Evolutionary conservation across 2,113 vertebrate genomes (phyloP), one percentile per base, ranked within the genome.

Genomic region (Donacobius atricapilla): DNA sequence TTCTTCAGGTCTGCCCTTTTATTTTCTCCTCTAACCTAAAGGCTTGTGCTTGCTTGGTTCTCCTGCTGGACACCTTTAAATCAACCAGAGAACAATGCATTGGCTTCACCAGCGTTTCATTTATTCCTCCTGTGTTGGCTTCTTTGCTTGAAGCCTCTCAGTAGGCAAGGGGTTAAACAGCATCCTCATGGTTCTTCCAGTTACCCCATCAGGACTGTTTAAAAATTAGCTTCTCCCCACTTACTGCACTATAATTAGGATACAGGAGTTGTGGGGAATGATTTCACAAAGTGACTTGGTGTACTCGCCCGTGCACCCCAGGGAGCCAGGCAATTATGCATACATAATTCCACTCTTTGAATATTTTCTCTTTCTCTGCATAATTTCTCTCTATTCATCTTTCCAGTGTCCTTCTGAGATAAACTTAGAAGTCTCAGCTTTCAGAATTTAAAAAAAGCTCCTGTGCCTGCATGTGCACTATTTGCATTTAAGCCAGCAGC

Each of bases 261-360:
- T 92, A 89, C 70, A 78, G 95, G 93, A 96, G 97, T 96, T 97
- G 95, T 93, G 93, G 95, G 94, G 95, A 97, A 96, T 96, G 94
- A 97, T 96, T 97, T 97, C 96, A 96, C 96, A 94, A 95, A 97
- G 94, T 96, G 96, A 96, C 96, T 97, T 84, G 95, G 93, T 97
- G 96, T 95, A 95, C 94, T 97, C 86, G 92, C 97, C 94, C 93
- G 78, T 90, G 96, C 95, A 96, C 96, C 94, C 96, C 94, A 76
- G 97, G 96, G 96, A 97, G 94, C 90, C 89, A 91, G 90, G 95
- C 95, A 96, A 95, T 97, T 97, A 96, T 95, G 96, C 96, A 97
- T 97, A 92, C 93, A 93, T 96, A 97, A 97, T 97, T 97, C 95
- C 85, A 91, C 96, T 93, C 96, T 97, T 96, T 96, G 97, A 96